Evolutionary conservation across 2,113 vertebrate species (phyloP).

Genomic region (Cettia cetti): DNA sequence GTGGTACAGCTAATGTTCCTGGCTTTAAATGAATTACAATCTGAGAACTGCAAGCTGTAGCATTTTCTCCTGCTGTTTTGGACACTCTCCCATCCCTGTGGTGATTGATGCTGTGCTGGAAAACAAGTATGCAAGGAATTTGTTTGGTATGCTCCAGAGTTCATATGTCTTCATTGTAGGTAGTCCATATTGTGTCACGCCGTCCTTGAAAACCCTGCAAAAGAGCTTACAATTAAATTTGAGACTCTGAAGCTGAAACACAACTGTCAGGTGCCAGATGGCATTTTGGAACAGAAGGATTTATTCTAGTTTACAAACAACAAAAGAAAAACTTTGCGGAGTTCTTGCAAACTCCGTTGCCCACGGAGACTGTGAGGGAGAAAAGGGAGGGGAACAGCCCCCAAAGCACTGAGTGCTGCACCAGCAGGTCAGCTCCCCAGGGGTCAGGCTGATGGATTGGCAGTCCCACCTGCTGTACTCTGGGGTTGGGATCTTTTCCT

Average conservation of each 20-base stretch:
- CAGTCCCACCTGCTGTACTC: neutral
- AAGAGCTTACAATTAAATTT: conserved; percentile 72
- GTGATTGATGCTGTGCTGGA: conserved; percentile 69
- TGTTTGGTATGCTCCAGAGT: conserved; percentile 65
- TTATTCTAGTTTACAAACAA: conserved; percentile 61
- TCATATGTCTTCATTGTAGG: conserved; percentile 72
- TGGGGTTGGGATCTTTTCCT: neutral
- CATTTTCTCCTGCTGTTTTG: conserved; percentile 67
- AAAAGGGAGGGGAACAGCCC: neutral
- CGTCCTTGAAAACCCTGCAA: conserved; percentile 68
- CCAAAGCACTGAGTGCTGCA: neutral
- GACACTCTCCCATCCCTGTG: conserved; percentile 61
- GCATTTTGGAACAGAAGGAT: conserved; percentile 70
- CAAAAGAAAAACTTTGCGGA: conserved; percentile 47
- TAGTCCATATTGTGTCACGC: conserved; percentile 65
- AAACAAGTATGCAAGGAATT: conserved; percentile 69
- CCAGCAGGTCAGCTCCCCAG: neutral
- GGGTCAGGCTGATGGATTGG: neutral
- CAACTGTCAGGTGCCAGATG: conserved; percentile 72
- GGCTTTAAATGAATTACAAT: conserved; percentile 66
- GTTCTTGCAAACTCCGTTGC: conserved; percentile 16
- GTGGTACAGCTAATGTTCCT: conserved; percentile 19
- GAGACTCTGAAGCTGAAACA: conserved; percentile 69
- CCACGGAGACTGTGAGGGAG: conserved; percentile 16
- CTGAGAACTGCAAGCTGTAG: conserved; percentile 65